Base-by-base conservation (phyloP, 2,888 invertebrate genomes). In the Cloeon dipterum region DNA sequence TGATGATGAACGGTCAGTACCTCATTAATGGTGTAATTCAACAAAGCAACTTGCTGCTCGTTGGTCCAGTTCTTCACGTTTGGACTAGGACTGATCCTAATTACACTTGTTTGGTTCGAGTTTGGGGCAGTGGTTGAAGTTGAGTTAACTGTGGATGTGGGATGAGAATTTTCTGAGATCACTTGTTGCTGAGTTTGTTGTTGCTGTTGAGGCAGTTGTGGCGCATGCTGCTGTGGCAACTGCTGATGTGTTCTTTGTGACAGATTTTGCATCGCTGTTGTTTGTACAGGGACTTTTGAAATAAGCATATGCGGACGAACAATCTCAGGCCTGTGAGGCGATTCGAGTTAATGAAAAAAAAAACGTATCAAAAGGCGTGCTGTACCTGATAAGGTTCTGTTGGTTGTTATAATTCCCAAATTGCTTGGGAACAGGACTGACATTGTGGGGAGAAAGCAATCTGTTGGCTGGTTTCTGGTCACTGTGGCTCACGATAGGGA, bases 71-170 rank as follows among this genome's bases (percentile, higher is more conserved):
- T 48, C 49, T 41, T 52, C 52, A 26, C 45, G 44, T 14, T 47
- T 44, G 62, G 8, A 35, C 50, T 51, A 10, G 82, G 82, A 2
- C 83, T 83, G 49, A 82, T 75, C 51, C 83, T 62, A 49, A 85
- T 85, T 25, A 83, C 83, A 57, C 82, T 81, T 20, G 81, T 76
- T n/a, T 29, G 29, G 29, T 29, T 29, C n/a, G 8, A 10, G 14
- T 16, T 29, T 7, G 29, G 29, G 16, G 29, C 29, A 7, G 23
- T 23, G 23, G 23, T 7, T 11, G 23, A 11, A 11, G 23, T 11
- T 11, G 7, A 11, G 23, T 23, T 23, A 11, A 11, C 23, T 11
- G 7, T 7, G 8, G 11, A 7, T 7, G 7, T 7, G 8, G 11
- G 8, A 23, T 23, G 23, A 23, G 23, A 23, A n/a, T n/a, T n/a